phyloP scores from a whole-genome alignment of 2,797 vertebrate species.

The Petrocephalus sullivani region DNA sequence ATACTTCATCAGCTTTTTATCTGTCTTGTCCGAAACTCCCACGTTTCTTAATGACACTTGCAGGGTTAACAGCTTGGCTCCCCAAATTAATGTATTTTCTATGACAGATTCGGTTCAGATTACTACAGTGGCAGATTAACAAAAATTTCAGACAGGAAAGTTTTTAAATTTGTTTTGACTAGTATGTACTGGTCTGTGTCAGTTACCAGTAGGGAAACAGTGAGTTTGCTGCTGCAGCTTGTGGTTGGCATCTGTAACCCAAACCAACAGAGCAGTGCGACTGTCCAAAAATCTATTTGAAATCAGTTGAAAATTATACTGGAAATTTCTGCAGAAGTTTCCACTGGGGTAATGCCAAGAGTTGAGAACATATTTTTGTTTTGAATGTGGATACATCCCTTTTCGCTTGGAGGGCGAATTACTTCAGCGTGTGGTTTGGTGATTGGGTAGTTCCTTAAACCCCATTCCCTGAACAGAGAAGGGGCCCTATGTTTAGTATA shows the following conservation, averaged over 20 bases:
- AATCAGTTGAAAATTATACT: conserved; percentile 4
- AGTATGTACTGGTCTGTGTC: neutral
- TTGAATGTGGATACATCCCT: neutral
- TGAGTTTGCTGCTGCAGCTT: neutral
- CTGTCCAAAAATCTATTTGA: conserved; percentile 2
- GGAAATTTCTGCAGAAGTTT: conserved; percentile 6
- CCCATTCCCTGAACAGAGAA: neutral
- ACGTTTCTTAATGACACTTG: neutral
- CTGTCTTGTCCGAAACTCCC: neutral
- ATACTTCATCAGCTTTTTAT: neutral
- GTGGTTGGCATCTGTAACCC: neutral
- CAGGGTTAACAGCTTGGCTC: neutral
- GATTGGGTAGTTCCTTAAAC: neutral
- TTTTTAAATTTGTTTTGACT: neutral
- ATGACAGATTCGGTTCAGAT: neutral
- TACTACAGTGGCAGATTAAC: neutral
- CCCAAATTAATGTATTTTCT: neutral
- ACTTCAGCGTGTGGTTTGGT: neutral
- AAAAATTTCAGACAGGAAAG: neutral
- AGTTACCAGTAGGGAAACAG: neutral
- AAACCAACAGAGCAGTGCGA: neutral
- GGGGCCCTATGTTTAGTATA: neutral
- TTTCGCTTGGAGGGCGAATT: neutral
- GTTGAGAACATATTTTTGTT: conserved; percentile 2
- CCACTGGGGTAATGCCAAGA: neutral